phyloP scores from a whole-genome alignment of 1,140 invertebrate species.

The Metopolophium dirhodum region DNA sequence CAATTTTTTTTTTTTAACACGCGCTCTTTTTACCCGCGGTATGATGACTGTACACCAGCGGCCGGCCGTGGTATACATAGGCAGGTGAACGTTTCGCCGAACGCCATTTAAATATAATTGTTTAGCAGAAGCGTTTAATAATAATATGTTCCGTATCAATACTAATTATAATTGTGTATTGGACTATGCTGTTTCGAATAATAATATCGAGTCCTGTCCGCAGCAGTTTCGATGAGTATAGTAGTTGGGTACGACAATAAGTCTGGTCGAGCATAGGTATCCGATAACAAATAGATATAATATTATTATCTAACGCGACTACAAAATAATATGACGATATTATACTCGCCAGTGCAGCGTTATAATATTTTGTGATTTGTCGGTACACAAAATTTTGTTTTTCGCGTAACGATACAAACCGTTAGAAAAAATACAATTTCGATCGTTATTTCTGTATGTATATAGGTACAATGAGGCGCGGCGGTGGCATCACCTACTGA shows the following conservation, averaged over 20 bases:
- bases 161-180: background rate
- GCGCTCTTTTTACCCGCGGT: background rate
- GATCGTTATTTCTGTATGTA: background rate
- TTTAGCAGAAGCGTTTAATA: background rate
- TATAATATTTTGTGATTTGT: background rate
- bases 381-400: background rate
- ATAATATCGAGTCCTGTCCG: background rate
- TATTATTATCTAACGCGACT: background rate
- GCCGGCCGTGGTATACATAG: background rate
- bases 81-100: background rate
- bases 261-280: background rate
- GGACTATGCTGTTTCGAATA: background rate
- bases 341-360: background rate
- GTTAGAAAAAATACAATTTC: background rate
- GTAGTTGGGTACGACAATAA: too few relatives aligned
- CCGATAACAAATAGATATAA: background rate
- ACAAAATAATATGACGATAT: background rate
- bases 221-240: background rate
- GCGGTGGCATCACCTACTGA: background rate
- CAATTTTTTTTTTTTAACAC: background rate
- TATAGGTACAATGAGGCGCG: background rate
- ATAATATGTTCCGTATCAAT: background rate
- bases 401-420: background rate
- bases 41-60: background rate
- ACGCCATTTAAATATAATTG: background rate